Conservation (phyloP, 1,140 invertebrate genomes). For the Elymnias hypermnestra region DNA sequence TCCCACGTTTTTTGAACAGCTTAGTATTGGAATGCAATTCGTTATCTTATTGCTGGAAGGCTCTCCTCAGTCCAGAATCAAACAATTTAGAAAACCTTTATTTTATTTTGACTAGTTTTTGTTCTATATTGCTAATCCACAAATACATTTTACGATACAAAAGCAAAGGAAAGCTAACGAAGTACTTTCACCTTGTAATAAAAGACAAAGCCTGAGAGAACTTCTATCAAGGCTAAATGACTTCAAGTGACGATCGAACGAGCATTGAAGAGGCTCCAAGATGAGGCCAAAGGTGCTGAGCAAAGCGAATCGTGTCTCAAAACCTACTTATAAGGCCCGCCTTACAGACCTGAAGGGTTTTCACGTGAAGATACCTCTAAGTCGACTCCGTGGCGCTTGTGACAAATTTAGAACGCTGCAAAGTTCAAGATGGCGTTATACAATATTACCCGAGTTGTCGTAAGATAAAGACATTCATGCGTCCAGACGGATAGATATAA, state of each 20-base stretch:
- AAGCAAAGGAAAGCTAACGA: no score
- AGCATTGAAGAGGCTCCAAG: constrained; percentile 14
- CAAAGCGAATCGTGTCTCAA: constrained; percentile 18
- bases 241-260: constrained; percentile 27
- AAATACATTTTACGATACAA: no score
- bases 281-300: constrained; percentile 24
- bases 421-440: constrained; percentile 19
- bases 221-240: constrained; percentile 25
- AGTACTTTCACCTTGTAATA: constrained; percentile 5
- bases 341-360: constrained; percentile 29
- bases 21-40: no score
- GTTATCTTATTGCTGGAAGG: no score
- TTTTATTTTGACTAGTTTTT: no score
- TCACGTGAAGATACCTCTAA: constrained; percentile 25
- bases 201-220: constrained; percentile 12
- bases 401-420: constrained; percentile 28
- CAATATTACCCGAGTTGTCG: constrained; percentile 12
- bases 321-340: constrained; percentile 25
- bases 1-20: no score
- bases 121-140: no score
- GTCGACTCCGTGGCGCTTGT: constrained; percentile 16
- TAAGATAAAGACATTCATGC: constrained; percentile 2
- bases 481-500: no score
- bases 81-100: no score
- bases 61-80: no score